Percentiles rank a stretch among this genome's conserved stretches.
Conservation (phyloP, 2,888 invertebrate species). For the Drosophila koepferae region DNA sequence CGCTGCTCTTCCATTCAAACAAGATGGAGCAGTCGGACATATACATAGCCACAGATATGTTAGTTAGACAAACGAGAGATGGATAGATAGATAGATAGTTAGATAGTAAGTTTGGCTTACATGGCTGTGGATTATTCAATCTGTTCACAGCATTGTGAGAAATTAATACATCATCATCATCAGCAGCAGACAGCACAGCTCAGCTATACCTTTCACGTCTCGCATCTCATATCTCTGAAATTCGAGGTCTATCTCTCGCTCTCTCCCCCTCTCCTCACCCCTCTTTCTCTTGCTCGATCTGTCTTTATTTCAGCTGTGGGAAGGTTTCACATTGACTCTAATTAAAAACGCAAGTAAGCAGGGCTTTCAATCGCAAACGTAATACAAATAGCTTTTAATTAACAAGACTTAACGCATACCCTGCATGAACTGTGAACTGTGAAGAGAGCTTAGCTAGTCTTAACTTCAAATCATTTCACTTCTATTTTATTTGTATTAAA, state of each 20-base stretch:
- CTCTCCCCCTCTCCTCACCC: neutral
- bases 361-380: slow-evolving; percentile 9
- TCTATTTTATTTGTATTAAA: neutral
- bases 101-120: slow-evolving; percentile 38
- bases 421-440: neutral
- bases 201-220: slow-evolving; percentile 54
- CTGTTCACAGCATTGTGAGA: slow-evolving; percentile 71
- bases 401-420: neutral
- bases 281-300: neutral
- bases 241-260: neutral
- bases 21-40: neutral
- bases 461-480: neutral
- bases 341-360: slow-evolving; percentile 48
- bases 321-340: slow-evolving; percentile 48
- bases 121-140: slow-evolving; percentile 66
- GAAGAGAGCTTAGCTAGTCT: too few relatives aligned
- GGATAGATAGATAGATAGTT: slow-evolving; percentile 15
- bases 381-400: neutral
- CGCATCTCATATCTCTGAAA: slow-evolving; percentile 8
- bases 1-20: neutral
- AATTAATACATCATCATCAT: slow-evolving; percentile 70
- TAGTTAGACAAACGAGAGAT: slow-evolving; percentile 19
- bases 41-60: slow-evolving; percentile 8
- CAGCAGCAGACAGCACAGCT: slow-evolving; percentile 54
- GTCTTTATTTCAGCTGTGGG: slow-evolving; percentile 24